Percentiles rank a stretch among this genome's conserved stretches.
These are phyloP conservation scores for Macaca mulatta DNA, from an alignment of 2,113 vertebrate genomes.

Conservation along the genomic window DNA sequence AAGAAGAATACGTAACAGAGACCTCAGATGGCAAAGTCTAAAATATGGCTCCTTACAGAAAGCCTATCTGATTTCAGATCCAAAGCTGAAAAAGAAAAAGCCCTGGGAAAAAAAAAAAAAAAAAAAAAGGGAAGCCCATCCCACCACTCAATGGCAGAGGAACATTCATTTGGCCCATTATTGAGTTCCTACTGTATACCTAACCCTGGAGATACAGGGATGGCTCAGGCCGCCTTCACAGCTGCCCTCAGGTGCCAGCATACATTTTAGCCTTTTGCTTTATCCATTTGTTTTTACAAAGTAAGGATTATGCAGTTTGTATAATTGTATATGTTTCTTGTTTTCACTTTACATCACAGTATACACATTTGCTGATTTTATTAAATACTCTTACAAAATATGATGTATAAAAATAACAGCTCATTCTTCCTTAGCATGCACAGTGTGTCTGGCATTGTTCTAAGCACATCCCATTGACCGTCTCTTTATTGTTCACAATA, in stretches of 20 bases:
- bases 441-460: accelerated
- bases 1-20: not conserved
- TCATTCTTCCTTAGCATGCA: accelerated
- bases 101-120: not conserved
- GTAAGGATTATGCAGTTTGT: too few species aligned
- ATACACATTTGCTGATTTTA: too few species aligned
- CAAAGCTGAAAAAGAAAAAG: not conserved
- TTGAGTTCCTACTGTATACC: not conserved
- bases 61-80: not conserved
- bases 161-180: not conserved
- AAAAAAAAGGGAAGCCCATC: not conserved
- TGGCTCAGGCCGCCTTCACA: not conserved
- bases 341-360: not conserved
- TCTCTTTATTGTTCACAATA: not conserved
- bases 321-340: not conserved
- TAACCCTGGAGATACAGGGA: accelerated
- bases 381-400: not conserved
- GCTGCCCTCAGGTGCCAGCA: not conserved
- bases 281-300: not conserved
- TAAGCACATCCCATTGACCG: accelerated
- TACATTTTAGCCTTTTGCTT: not conserved
- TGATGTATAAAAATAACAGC: accelerated
- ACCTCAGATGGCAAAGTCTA: not conserved
- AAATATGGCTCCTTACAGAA: not conserved
- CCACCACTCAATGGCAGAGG: not conserved